phyloP scores from a whole-genome alignment of 2,888 invertebrate species.

The Cryptocephalus moraei region DNA sequence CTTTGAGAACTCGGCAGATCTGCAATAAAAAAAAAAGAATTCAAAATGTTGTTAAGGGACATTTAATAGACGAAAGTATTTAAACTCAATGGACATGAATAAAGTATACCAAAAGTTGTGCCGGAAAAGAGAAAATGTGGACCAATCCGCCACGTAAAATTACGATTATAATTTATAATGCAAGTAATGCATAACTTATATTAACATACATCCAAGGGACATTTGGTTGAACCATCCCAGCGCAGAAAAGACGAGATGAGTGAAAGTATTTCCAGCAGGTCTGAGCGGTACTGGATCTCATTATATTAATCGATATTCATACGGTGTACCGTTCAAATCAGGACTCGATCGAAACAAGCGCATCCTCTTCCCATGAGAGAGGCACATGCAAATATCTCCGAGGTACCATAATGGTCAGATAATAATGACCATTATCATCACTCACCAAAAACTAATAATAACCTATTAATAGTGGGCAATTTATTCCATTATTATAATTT shows the following conservation, averaged over 20 bases:
- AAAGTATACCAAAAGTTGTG: no score
- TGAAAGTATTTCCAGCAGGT: no score
- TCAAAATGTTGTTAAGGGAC: background rate
- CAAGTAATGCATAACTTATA: no score
- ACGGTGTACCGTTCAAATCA: background rate
- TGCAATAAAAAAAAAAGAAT: slow-evolving; percentile 24
- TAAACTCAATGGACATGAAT: no score
- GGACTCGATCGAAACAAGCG: background rate
- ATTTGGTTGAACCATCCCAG: no score
- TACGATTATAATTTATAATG: no score
- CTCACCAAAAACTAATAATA: slow-evolving; percentile 38
- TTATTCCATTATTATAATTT: slow-evolving; percentile 41
- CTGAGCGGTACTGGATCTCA: no score
- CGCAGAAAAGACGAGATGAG: no score
- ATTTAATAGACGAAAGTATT: background rate
- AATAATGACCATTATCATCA: slow-evolving; percentile 35
- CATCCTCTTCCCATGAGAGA: background rate
- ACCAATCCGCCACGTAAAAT: no score
- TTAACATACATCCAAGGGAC: no score
- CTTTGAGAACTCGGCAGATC: slow-evolving; percentile 31
- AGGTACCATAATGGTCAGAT: slow-evolving; percentile 26
- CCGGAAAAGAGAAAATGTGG: no score
- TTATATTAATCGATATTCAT: no score
- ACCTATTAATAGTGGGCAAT: slow-evolving; percentile 36
- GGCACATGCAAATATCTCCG: slow-evolving; percentile 26